Percentiles rank a stretch among this genome's conserved stretches.
Conservation (phyloP, 2,888 invertebrate species). For the Polyommatus iphigenia region DNA sequence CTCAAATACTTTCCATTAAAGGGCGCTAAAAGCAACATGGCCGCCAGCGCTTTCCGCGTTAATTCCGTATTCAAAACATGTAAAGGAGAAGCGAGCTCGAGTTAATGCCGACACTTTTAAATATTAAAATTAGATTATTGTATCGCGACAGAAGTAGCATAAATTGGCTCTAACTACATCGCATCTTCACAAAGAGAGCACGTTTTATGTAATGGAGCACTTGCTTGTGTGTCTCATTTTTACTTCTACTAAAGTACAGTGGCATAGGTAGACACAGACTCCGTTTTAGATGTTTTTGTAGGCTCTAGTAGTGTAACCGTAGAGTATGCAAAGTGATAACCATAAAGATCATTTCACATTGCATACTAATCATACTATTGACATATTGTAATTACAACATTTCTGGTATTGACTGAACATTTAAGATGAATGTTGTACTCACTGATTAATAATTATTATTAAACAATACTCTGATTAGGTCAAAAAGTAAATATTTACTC, state of each 20-base stretch:
- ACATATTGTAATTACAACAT: no score
- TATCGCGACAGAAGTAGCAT: slow-evolving; percentile 57
- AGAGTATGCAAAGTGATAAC: no score
- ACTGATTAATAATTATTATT: no score
- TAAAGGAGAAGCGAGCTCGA: slow-evolving; percentile 58
- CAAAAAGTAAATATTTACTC: not conserved
- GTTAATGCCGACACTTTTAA: slow-evolving; percentile 71
- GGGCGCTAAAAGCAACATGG: slow-evolving; percentile 75
- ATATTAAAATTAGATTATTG: slow-evolving; percentile 73
- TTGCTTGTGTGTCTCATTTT: slow-evolving; percentile 1
- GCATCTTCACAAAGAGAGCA: slow-evolving; percentile 34
- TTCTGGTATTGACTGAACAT: no score
- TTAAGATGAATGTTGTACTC: no score
- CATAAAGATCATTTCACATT: no score
- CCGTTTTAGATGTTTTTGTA: no score
- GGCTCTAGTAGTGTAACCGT: no score
- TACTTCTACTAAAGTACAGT: not conserved
- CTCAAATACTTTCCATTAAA: slow-evolving; percentile 64
- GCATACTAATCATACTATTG: no score
- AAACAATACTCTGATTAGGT: no score
- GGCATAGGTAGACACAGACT: not conserved
- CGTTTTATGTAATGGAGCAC: slow-evolving; percentile 29
- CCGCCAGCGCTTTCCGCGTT: slow-evolving; percentile 60
- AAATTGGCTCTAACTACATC: slow-evolving; percentile 56
- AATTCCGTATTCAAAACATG: slow-evolving; percentile 72